These are phyloP conservation scores for Sebastiscus tertius DNA, from an alignment of 2,797 vertebrate genomes.

Conservation along the genomic window DNA sequence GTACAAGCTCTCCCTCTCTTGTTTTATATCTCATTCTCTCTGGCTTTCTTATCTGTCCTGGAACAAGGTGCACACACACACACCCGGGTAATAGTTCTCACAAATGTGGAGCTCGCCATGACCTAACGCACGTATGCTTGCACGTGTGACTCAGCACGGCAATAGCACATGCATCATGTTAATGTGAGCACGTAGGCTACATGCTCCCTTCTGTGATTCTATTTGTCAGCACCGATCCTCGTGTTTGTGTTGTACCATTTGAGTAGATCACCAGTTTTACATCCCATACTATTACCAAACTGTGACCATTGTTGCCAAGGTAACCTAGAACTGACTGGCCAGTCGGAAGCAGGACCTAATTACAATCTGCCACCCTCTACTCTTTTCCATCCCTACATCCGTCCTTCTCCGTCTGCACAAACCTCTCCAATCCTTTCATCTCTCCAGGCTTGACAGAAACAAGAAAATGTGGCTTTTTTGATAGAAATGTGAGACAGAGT, in stretches of 20 bases:
- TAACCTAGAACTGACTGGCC: conserved; percentile 46
- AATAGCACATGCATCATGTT: not conserved
- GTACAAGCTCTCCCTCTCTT: conserved; percentile 5
- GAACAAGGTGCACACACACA: conserved; percentile 39
- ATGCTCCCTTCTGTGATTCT: not conserved
- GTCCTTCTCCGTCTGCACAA: conserved; percentile 7
- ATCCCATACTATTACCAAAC: conserved; percentile 40
- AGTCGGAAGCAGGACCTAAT: conserved; percentile 42
- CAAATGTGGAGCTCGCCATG: conserved; percentile 22
- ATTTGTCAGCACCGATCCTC: not conserved
- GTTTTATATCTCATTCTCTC: conserved; percentile 42
- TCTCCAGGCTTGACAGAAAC: conserved; percentile 40
- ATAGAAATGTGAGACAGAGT: conserved; percentile 10
- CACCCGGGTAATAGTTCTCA: conserved; percentile 1
- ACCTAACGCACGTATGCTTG: conserved; percentile 60
- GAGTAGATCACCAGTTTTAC: conserved; percentile 7
- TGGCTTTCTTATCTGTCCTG: conserved; percentile 55
- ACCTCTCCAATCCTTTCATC: conserved; percentile 29
- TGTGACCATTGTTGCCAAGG: conserved; percentile 52
- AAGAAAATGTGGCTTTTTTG: conserved; percentile 38
- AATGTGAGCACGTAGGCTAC: not conserved
- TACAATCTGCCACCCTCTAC: conserved; percentile 24
- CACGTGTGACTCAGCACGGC: not conserved
- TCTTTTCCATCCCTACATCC: conserved; percentile 10
- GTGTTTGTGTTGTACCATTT: not conserved